Conservation (phyloP, 2,888 invertebrate genomes). For the Spilarctia lutea region DNA sequence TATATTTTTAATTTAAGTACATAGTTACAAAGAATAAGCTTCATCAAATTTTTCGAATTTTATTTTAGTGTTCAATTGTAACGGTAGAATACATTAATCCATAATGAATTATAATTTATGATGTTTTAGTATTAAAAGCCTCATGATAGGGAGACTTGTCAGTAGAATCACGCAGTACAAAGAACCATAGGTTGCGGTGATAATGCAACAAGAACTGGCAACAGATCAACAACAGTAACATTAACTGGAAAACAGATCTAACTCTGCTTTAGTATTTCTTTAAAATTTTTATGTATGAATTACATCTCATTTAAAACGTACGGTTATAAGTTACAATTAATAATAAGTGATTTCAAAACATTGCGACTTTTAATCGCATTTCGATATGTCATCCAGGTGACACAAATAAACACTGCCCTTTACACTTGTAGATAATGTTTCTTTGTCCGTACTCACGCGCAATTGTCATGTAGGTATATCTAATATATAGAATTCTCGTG, state of each 20-base stretch:
- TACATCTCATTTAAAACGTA: not conserved
- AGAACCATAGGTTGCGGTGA: not conserved
- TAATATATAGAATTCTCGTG: no score
- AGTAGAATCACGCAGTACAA: not conserved
- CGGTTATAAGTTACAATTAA: not conserved
- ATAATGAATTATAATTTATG: no score
- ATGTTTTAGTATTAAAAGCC: not conserved
- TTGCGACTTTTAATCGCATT: constrained; percentile 18
- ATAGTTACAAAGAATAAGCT: not conserved
- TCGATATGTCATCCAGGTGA: not conserved
- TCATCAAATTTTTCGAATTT: not conserved
- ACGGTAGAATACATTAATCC: not conserved
- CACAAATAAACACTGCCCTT: constrained; percentile 17
- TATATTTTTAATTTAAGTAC: not conserved
- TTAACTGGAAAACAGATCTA: not conserved
- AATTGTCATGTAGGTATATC: constrained; percentile 18
- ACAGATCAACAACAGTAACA: no score
- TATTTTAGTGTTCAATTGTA: not conserved
- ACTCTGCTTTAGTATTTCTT: not conserved
- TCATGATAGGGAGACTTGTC: not conserved
- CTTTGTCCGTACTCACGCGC: constrained; percentile 36
- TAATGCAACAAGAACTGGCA: not conserved
- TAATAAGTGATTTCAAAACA: not conserved
- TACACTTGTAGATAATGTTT: constrained; percentile 17
- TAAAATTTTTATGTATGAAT: not conserved